Base-by-base conservation (phyloP, 2,113 vertebrate genomes). In the Myiozetetes cayanensis region DNA sequence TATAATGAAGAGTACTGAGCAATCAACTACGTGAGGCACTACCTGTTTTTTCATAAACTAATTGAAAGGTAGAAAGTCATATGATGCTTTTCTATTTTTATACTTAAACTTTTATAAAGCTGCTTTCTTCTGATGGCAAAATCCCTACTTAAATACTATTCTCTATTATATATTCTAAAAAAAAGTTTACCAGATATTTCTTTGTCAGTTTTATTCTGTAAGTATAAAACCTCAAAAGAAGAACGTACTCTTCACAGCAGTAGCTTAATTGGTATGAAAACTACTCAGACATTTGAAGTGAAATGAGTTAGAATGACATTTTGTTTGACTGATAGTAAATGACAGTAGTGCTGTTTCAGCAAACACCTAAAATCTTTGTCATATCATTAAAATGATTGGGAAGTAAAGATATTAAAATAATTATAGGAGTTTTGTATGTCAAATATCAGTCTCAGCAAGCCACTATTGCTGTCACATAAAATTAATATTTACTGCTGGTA, bases 321-420 rank as follows among this genome's bases (percentile, higher is more conserved):
- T 96, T 94, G 77, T 91, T 88, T 96, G 95, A 97, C 66, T 93
- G 93, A 95, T 90, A 82, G 76, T 94, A 94, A 87, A 46, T 85
- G 63, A 87, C 71, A 95, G 91, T 37, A 87, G 30, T 91, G 96
- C 97, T 96, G 79, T 41, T 90, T 98, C 98, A 98, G 97, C 97
- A 97, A 88, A 88, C 94, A 97, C 85, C 92, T 87, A 93, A 97
- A 97, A 90, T 90, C 94, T 90, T 87, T 96, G 94, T 96, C 96
- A 90, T 95, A 90, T 94, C 92, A 87, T 94, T 90, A 94, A 97
- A 95, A 96, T 97, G 89, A 96, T 88, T 96, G 78, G 62, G 92
- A 97, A 97, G 87, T 90, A 97, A 97, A 85, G 39, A 95, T 96
- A 94, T 96, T 97, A 96, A 96, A 97, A 96, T 97, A 97, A 97